Evolutionary conservation across 2,797 vertebrate genomes (phyloP), one percentile per base, ranked within the genome.

Genomic region (Podarcis lilfordi): DNA sequence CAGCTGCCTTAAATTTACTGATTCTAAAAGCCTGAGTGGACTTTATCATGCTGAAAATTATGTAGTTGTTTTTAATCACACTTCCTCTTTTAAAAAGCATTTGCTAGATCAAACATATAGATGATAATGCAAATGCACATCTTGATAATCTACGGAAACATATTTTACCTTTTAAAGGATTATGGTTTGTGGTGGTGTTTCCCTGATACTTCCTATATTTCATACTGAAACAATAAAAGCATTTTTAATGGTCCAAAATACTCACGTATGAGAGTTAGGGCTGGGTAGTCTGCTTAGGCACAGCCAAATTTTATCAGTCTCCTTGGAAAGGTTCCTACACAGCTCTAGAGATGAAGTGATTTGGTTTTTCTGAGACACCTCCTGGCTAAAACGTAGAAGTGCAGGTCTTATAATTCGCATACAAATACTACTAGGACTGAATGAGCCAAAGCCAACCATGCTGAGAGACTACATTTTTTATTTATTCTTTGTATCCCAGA

Each of bases 141-240:
- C 43, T 88, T 85, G 29, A 15, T 90, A 91, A 86, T 88, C 1
- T 29, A 82, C 29, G 13, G 88, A 77, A 59, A 80, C 9, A 61
- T n/a, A 82, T 91, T 94, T 96, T 91, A 85, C 88, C 69, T 93
- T 94, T 88, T 80, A 69, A 86, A 59, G 86, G 29, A 45, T 76
- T 91, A 90, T 92, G 89, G 89, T 92, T 91, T 90, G 91, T 80
- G 88, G 40, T 4, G 76, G 88, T 87, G 86, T 80, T 91, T 81
- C 74, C n/a, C 43, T 86, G 50, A 61, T 74, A 23, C 74, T 72
- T 77, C 81, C 88, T 72, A 55, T 85, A 59, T 87, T 88, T 90
- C 40, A 80, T 79, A 61, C 84, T 59, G 3, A 72, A 85, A 59
- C 27, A 72, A 72, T 29, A 15, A 35, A 87, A 3, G 9, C 61